These are phyloP conservation scores for Marcusenius ussheri DNA, from an alignment of 2,113 vertebrate genomes.

Conservation along the genomic window DNA sequence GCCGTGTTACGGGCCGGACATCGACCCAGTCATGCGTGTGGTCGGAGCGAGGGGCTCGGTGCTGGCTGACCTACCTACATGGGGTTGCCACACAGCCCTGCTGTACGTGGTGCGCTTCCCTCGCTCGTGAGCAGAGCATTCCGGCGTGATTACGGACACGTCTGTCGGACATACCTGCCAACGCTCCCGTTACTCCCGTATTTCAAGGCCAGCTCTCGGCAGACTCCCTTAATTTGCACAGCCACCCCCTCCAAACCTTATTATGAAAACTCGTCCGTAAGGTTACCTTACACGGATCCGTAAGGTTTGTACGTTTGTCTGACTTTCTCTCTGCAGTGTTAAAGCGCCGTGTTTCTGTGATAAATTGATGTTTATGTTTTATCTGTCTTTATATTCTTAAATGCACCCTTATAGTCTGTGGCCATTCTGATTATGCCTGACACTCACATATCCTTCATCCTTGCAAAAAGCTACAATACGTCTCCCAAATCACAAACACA, in stretches of 20 bases:
- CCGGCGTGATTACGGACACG: background rate
- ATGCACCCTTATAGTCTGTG: background rate
- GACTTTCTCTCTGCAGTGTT: background rate
- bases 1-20: background rate
- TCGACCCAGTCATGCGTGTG: background rate
- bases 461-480: background rate
- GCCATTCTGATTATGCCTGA: background rate
- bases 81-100: background rate
- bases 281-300: too few species aligned
- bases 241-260: background rate
- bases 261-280: background rate
- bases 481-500: background rate
- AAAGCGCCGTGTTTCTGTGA: background rate
- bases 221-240: background rate
- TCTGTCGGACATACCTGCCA: background rate
- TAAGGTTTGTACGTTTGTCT: background rate
- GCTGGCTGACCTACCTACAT: background rate
- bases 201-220: background rate
- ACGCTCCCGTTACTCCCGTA: background rate
- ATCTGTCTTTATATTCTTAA: background rate
- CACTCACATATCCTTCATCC: background rate
- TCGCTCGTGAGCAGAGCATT: background rate
- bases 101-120: background rate
- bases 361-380: background rate
- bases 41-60: background rate